phyloP scores from a whole-genome alignment of 2,797 vertebrate genomes.

The Lophotriccus pileatus region DNA sequence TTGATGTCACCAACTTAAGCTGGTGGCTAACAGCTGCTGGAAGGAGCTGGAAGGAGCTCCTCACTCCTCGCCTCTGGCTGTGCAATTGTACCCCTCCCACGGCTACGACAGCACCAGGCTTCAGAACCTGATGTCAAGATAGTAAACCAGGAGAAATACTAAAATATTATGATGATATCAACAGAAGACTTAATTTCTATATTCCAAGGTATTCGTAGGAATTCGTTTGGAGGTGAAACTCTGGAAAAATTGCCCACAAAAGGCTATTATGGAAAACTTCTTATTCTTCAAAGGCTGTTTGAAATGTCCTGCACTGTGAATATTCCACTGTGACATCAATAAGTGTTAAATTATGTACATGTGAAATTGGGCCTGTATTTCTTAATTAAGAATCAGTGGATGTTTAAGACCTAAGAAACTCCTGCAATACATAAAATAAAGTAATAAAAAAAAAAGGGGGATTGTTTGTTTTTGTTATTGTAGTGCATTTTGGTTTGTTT shows the following conservation, averaged over 20 bases:
- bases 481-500: fast-evolving
- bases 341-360: not conserved
- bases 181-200: not conserved
- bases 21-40: not conserved
- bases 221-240: not conserved
- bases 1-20: not conserved
- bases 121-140: not conserved
- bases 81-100: fast-evolving
- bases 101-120: not conserved
- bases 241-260: not conserved
- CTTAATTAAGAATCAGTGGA: not conserved
- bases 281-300: not conserved
- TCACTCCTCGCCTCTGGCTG: not conserved
- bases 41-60: not conserved
- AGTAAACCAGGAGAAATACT: not conserved
- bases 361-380: not conserved
- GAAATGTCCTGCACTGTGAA: not conserved
- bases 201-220: not conserved
- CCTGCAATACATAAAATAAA: not conserved
- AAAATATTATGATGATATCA: not conserved
- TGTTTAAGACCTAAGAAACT: not conserved
- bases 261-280: not conserved
- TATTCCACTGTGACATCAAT: not conserved
- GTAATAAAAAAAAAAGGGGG: not conserved
- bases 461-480: too few relatives aligned